Percentiles rank a stretch among this genome's conserved stretches.
Evolutionary conservation across 2,113 vertebrate species (phyloP).

Genomic region (Clarias batrachus): DNA sequence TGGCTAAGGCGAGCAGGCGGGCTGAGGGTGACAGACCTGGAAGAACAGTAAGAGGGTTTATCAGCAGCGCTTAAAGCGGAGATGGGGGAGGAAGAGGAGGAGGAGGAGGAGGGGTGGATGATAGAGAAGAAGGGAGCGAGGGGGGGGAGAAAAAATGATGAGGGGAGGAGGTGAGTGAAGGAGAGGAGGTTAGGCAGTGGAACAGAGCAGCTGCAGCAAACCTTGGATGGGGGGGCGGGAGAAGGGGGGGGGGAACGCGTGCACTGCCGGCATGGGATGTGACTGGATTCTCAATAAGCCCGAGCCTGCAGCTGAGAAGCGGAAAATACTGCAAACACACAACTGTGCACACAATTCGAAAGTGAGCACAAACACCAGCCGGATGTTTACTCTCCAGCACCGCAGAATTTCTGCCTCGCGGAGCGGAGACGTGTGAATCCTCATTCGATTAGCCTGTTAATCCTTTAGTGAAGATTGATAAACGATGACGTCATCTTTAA

Average conservation of each 20-base stretch:
- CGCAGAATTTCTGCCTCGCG: not conserved
- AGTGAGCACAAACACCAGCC: not conserved
- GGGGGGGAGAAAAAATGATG: slow-evolving; percentile 65
- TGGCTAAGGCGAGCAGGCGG: slow-evolving; percentile 93
- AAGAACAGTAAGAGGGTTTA: slow-evolving; percentile 99
- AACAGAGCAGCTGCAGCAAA: slow-evolving; percentile 46
- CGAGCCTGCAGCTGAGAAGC: slow-evolving; percentile 72
- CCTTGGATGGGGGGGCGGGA: slow-evolving; percentile 28
- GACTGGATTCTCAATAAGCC: slow-evolving; percentile 99
- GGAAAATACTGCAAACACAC: slow-evolving; percentile 47
- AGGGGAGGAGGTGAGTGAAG: slow-evolving; percentile 93
- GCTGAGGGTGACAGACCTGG: slow-evolving; percentile 95
- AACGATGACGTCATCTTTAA: not conserved
- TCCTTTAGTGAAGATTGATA: not conserved
- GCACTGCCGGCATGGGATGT: slow-evolving; percentile 98
- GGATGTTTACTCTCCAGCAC: not conserved
- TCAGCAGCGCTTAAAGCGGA: slow-evolving; percentile 89
- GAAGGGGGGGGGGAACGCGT: slow-evolving; percentile 90
- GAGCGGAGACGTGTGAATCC: not conserved
- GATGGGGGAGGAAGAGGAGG: not conserved
- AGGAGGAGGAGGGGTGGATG: slow-evolving; percentile 78
- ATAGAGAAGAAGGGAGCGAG: slow-evolving; percentile 26
- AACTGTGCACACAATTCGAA: slow-evolving; percentile 27
- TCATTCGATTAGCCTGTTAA: not conserved
- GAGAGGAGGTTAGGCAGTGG: slow-evolving; percentile 92